Evolutionary conservation across 2,797 vertebrate genomes (phyloP).

Genomic region (Cygnus olor): DNA sequence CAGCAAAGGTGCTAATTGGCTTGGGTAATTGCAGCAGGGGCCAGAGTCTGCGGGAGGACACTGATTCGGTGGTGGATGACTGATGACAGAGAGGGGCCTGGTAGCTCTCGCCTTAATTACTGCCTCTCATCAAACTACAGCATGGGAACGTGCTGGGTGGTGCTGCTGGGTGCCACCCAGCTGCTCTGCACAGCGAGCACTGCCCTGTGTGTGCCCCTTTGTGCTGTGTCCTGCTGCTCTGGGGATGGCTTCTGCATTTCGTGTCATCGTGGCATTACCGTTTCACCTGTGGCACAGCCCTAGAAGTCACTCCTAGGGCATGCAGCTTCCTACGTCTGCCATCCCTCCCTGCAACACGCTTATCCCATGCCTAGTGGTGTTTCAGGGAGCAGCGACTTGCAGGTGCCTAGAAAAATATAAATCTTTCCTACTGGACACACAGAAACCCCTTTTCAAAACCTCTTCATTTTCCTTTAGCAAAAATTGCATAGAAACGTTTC

Average conservation of each 20-base stretch:
- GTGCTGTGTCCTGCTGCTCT: not conserved
- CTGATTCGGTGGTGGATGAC: not conserved
- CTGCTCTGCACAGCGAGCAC: not conserved
- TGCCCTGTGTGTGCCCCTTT: not conserved
- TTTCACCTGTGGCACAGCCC: not conserved
- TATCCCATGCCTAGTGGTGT: not conserved
- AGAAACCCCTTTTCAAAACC: not conserved
- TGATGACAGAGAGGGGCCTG: not conserved
- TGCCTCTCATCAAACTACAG: not conserved
- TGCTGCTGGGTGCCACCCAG: not conserved
- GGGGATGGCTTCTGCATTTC: too few species aligned
- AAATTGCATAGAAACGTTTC: not conserved
- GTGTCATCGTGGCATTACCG: too few species aligned
- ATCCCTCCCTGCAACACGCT: not conserved
- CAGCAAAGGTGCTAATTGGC: not conserved
- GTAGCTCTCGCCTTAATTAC: not conserved
- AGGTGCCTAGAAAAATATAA: not conserved
- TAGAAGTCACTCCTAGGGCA: not conserved
- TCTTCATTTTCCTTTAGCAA: not conserved
- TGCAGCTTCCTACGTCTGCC: too few species aligned
- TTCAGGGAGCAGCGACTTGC: not conserved
- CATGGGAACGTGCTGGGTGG: rapidly evolving
- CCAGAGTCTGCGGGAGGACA: not conserved
- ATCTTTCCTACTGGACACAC: not conserved
- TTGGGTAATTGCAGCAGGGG: not conserved